Base-by-base conservation (phyloP, 2,113 vertebrate species). In the Bos javanicus region DNA sequence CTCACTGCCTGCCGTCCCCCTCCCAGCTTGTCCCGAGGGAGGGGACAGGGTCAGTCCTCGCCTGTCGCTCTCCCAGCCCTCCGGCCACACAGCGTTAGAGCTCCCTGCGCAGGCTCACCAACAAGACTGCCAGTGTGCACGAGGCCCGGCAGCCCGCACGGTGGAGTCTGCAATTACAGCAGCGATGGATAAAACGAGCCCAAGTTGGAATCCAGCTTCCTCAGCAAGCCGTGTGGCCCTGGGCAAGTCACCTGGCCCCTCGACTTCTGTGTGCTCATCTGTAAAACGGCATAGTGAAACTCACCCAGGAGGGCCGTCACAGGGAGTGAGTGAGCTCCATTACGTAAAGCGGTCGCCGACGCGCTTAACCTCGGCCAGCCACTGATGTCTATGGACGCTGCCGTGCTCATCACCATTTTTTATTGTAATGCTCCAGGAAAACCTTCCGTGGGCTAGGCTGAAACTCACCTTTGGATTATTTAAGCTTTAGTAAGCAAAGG, bases 311-410 rank as follows among this genome's bases (percentile, higher is more conserved):
- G 83, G 85, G 14, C 46, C 14, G 8, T 14, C 7, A 36, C 26
- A 9, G 52, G 25, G 64, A 3, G 13, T 1, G 17, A 57, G 48
- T 2, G 46, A 54, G 23, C 74, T 91, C 14, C 4, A 30, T 43
- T 56, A 33, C 10, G 25, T 1, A 67, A 59, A 64, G 50, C 36
- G 1, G 28, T 30, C 0, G 6, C 28, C 4, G 11, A 8, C 11
- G 26, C 1, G 5, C 0, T 4, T 0, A 13, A 23, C 21, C n/a
- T 28, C 1, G 0, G 26, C 30, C 17, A 26, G 21, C 39, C 78
- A 0, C 14, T 8, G 21, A 6, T 14, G 16, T 2, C 21, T 2
- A 4, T 0, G 2, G 57, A 54, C 33, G 2, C 6, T 0, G 2
- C 1, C 0, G 3, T 12, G 3, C 14, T 26, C 36, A 36, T 36